Base-by-base conservation (phyloP, 2,888 invertebrate genomes). In the Tanytarsus gracilentus region DNA sequence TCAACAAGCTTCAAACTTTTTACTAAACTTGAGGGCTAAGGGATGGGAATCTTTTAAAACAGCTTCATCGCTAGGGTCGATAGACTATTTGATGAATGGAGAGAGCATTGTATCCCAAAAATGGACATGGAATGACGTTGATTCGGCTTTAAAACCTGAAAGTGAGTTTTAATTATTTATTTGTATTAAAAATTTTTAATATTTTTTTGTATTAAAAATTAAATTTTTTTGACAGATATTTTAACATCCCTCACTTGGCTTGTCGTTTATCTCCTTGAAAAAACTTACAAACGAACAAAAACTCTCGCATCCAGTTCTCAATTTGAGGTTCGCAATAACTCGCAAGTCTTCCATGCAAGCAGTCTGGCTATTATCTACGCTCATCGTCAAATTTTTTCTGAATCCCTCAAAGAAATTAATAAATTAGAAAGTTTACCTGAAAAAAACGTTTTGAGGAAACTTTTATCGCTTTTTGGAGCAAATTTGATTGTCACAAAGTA, bases 1-100 rank as follows among this genome's bases (percentile, higher is more conserved):
- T 0, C 94, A 94, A 69, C 94, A 94, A 72, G 84, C 90, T 0
- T 88, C 88, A 68, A 94, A 93, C 75, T 94, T 90, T 85, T 75
- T 94, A 59, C 70, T 87, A 50, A 73, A 84, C 1, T 3, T 33
- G 8, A 16, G 52, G 3, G 18, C 4, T 3, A 52, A 52, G 23
- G 33, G 33, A 9, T 52, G 25, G 18, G 23, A 33, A 14, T 29
- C 18, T 21, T 52, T 52, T 21, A 33, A 11, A 21, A 33, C 8
- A 1, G 21, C 21, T n/a, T 80, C 86, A 27, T 91, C 91, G 0
- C 75, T 89, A 7, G 82, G 80, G 18, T 85, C 85, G 0, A 81
- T 86, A 3, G 73, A 79, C 60, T 91, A 89, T 71, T 73, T 92
- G 5, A 72, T 75, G 56, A 69, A 77, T 29, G 74, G 79, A 11